These are phyloP conservation scores for Gallinago nigripennis DNA, from an alignment of 2,797 vertebrate genomes.

Conservation along the genomic window DNA sequence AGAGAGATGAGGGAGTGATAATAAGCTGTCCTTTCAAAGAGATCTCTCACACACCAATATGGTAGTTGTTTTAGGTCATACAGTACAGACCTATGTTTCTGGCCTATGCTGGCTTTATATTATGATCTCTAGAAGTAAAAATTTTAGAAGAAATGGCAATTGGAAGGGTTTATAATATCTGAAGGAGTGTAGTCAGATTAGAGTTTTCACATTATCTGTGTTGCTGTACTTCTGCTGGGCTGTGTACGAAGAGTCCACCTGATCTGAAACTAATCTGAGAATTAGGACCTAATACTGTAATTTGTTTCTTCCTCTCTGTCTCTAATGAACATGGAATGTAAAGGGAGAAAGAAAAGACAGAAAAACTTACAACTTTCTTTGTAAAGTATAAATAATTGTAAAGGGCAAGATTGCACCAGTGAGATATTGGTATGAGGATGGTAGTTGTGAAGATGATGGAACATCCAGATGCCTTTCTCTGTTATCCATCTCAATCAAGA, in stretches of 20 bases:
- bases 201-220: background rate
- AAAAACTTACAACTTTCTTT: background rate
- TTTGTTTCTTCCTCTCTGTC: background rate
- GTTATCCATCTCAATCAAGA: background rate
- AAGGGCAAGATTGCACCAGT: background rate
- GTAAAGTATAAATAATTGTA: background rate
- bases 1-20: background rate
- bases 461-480: background rate
- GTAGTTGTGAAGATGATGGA: background rate
- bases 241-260: background rate
- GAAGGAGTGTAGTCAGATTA: background rate
- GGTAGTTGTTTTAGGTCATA: background rate
- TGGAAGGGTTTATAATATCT: background rate
- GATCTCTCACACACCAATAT: background rate
- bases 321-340: background rate
- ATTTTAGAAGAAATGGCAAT: background rate
- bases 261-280: background rate
- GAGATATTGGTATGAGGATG: background rate
- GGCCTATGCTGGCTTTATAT: background rate
- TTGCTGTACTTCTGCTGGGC: background rate
- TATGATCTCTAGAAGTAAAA: background rate
- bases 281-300: background rate
- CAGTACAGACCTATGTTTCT: background rate
- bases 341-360: background rate
- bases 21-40: background rate